Conservation (phyloP, 2,113 vertebrate species). For the Stigmatopora nigra region DNA sequence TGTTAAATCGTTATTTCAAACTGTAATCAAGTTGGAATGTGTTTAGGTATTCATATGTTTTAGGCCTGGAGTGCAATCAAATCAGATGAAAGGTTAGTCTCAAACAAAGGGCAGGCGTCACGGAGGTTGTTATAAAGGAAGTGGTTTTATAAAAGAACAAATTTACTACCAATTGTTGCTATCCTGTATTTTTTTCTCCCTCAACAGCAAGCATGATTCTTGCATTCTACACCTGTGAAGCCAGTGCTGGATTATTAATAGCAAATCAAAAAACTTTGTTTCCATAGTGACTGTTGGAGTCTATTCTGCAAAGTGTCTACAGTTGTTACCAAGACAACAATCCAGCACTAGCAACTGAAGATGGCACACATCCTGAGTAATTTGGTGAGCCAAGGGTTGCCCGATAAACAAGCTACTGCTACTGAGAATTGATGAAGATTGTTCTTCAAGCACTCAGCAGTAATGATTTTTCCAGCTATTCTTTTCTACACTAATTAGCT, state of each 20-base stretch:
- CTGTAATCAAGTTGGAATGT: background rate
- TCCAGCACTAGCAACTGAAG: constrained; percentile 60
- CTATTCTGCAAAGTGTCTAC: constrained; percentile 75
- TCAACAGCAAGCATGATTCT: constrained; percentile 13
- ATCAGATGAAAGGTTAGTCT: background rate
- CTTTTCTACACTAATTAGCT: no score
- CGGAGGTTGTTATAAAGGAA: background rate
- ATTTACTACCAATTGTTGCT: background rate
- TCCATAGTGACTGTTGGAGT: constrained; percentile 77
- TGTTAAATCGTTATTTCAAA: no score
- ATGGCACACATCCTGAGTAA: constrained; percentile 60
- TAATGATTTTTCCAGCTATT: no score
- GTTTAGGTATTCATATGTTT: background rate
- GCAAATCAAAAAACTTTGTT: constrained; percentile 77
- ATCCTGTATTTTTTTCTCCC: constrained; percentile 6
- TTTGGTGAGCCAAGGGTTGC: constrained; percentile 53
- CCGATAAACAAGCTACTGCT: constrained; percentile 51
- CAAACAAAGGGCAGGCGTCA: constrained; percentile 10
- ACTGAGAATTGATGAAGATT: constrained; percentile 30
- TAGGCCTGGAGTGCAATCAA: background rate
- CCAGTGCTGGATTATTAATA: constrained; percentile 71
- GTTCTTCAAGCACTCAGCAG: no score
- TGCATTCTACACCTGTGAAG: constrained; percentile 52
- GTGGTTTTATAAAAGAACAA: constrained; percentile 2
- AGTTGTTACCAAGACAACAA: constrained; percentile 77